These are phyloP conservation scores for Danio tinwini DNA, from an alignment of 2,797 vertebrate species.

Conservation along the genomic window DNA sequence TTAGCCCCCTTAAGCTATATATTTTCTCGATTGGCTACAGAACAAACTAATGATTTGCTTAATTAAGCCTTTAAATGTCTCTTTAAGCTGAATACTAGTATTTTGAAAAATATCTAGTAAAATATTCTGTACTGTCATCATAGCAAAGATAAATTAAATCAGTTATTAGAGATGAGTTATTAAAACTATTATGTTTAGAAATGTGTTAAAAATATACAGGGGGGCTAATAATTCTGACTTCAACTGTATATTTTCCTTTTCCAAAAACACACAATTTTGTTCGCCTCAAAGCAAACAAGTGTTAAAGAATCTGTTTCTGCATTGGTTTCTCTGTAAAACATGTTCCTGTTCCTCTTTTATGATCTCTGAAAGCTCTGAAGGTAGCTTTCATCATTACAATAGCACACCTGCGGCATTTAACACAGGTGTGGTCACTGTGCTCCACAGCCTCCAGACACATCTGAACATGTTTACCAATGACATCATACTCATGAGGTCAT, in stretches of 20 bases:
- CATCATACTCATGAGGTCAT: conserved; percentile 36
- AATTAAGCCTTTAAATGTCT: too few relatives aligned
- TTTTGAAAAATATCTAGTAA: too few relatives aligned
- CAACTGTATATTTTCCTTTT: neutral
- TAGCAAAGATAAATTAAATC: too few relatives aligned
- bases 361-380: conserved; percentile 30
- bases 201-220: too few relatives aligned
- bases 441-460: conserved; percentile 34
- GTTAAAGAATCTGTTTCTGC: neutral
- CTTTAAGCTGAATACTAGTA: too few relatives aligned
- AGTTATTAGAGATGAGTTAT: too few relatives aligned
- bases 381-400: conserved; percentile 46
- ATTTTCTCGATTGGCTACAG: too few relatives aligned
- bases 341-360: conserved; percentile 16
- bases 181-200: too few relatives aligned
- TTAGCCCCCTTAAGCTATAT: too few relatives aligned
- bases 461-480: conserved; percentile 51
- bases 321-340: neutral
- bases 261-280: neutral
- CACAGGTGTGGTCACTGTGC: conserved; percentile 43
- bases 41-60: too few relatives aligned
- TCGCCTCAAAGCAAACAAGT: neutral
- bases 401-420: conserved; percentile 40
- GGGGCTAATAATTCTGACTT: too few relatives aligned
- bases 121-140: too few relatives aligned